phyloP scores from a whole-genome alignment of 53 echinoderm and acorn worm species.

The Apostichopus leukothele region DNA sequence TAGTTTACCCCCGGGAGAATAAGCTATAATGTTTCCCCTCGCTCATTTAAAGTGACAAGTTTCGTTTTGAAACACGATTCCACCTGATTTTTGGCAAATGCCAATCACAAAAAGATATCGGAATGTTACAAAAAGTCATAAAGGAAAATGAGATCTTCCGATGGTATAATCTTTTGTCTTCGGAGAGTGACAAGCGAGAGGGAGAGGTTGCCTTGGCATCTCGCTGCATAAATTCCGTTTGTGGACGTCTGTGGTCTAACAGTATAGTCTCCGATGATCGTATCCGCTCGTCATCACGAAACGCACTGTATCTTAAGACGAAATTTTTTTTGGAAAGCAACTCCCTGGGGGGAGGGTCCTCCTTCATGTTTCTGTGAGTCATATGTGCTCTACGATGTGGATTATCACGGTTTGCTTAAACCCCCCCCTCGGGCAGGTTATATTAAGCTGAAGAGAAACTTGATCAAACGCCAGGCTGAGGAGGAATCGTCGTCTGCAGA shows the following conservation, averaged over 20 bases:
- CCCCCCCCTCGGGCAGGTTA: constrained; percentile 11
- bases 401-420: constrained; percentile 23
- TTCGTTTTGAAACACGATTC: constrained; percentile 1
- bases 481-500: background rate
- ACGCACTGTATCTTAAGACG: too few species aligned
- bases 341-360: constrained; percentile 29
- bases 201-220: too few species aligned
- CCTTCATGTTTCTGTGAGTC: constrained; percentile 31
- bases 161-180: constrained; percentile 4
- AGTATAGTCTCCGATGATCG: too few species aligned
- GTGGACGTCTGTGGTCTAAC: too few species aligned
- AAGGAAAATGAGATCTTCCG: background rate
- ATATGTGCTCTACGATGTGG: background rate
- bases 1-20: background rate
- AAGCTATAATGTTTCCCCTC: background rate
- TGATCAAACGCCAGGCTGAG: constrained; percentile 20
- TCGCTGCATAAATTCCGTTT: too few species aligned
- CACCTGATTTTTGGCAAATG: background rate
- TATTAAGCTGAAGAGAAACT: constrained; percentile 19
- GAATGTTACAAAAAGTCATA: background rate
- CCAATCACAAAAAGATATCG: constrained; percentile 2
- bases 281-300: background rate
- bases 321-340: too few species aligned
- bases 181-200: background rate
- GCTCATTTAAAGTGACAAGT: constrained; percentile 5